phyloP scores from a whole-genome alignment of 2,113 vertebrate genomes.

The Fukomys damarensis region DNA sequence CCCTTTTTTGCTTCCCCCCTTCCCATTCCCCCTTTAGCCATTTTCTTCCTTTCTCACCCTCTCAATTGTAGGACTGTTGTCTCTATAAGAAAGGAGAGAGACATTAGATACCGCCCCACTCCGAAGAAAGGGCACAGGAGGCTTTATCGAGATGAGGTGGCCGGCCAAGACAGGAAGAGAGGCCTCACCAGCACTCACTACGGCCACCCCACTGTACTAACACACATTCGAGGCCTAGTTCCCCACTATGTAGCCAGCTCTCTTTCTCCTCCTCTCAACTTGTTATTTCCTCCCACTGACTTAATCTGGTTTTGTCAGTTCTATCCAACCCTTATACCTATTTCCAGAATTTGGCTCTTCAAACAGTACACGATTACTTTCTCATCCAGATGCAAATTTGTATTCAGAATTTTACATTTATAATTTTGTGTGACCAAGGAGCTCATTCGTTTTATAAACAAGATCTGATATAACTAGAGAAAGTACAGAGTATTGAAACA shows the following conservation, averaged over 20 bases:
- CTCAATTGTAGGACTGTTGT: too few species aligned
- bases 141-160: not conserved
- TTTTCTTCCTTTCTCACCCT: too few species aligned
- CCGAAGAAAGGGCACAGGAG: not conserved
- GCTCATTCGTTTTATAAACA: conserved; percentile 51
- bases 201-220: not conserved
- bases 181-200: not conserved
- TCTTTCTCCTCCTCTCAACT: not conserved
- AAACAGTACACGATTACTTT: conserved; percentile 43
- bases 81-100: not conserved
- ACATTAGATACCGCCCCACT: not conserved
- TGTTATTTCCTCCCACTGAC: not conserved
- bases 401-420: conserved; percentile 43
- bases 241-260: not conserved
- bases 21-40: too few species aligned
- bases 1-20: too few species aligned
- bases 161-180: not conserved
- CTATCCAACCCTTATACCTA: not conserved
- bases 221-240: not conserved
- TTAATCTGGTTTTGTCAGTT: not conserved
- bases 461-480: not conserved
- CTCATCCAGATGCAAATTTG: conserved; percentile 56
- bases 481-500: conserved; percentile 2
- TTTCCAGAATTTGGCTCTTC: conserved; percentile 50
- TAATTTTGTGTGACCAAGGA: conserved; percentile 24